Conservation (phyloP, 2,888 invertebrate genomes). For the Drosophila buzzatii region DNA sequence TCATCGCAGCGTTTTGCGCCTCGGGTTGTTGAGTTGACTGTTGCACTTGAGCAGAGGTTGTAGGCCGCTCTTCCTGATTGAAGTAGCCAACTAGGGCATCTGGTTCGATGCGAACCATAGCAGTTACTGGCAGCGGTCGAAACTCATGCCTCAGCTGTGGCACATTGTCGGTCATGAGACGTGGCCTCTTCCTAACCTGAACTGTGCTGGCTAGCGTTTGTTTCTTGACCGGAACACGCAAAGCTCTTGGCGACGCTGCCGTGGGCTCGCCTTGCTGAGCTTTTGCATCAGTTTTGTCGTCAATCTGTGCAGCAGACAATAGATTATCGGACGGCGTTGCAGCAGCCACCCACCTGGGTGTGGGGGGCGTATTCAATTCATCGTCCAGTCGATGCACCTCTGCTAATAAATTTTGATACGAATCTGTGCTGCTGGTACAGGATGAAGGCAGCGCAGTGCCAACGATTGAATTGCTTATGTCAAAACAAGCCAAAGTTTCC, state of each 20-base stretch:
- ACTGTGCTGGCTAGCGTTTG: not conserved
- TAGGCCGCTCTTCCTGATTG: not conserved
- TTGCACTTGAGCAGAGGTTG: not conserved
- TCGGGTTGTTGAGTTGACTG: not conserved
- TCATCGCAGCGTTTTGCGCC: conserved; percentile 1
- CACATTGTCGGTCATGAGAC: conserved; percentile 48
- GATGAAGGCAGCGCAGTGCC: not conserved
- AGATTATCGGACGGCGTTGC: not conserved
- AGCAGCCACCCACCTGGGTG: not conserved
- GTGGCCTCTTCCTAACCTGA: conserved; percentile 34
- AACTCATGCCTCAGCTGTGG: conserved; percentile 64
- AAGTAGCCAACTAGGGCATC: accelerated
- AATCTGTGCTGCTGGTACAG: not conserved
- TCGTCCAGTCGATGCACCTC: not conserved
- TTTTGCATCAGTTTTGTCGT: not conserved
- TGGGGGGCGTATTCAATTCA: not conserved
- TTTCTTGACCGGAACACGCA: conserved; percentile 1
- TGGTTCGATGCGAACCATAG: conserved; percentile 36
- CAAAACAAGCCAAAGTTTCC: conserved; percentile 41
- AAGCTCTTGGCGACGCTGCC: not conserved
- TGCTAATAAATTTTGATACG: not conserved
- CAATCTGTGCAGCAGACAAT: not conserved
- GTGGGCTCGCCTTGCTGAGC: too few species aligned
- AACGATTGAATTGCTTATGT: not conserved
- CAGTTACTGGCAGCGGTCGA: conserved; percentile 50